phyloP scores from a whole-genome alignment of 2,888 invertebrate genomes.

The Yponomeuta malinellus region DNA sequence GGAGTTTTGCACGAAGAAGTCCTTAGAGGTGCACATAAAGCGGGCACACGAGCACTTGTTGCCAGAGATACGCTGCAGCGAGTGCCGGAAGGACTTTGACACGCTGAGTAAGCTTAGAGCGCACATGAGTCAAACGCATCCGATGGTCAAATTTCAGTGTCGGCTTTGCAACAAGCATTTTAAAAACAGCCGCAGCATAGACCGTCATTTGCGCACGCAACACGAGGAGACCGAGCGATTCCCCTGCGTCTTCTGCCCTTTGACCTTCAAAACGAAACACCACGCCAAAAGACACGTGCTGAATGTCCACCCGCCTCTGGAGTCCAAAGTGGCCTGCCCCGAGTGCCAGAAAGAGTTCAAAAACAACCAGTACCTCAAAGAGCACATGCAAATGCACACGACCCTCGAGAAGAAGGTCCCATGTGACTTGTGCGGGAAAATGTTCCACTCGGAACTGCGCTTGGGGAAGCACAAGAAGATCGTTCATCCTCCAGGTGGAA shows the following conservation, averaged over 20 bases:
- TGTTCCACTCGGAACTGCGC: constrained; percentile 58
- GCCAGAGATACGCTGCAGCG: constrained; percentile 58
- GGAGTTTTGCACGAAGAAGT: constrained; percentile 57
- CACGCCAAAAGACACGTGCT: constrained; percentile 66
- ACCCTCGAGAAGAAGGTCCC: constrained; percentile 54
- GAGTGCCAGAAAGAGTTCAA: constrained; percentile 67
- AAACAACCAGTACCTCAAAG: constrained; percentile 63
- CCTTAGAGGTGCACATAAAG: constrained; percentile 61
- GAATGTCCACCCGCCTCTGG: constrained; percentile 64
- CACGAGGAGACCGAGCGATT: constrained; percentile 56
- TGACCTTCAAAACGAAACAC: constrained; percentile 64
- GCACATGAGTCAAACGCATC: constrained; percentile 52
- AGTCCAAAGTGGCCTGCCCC: constrained; percentile 63
- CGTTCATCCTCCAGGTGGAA: constrained; percentile 54
- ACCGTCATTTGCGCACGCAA: constrained; percentile 56
- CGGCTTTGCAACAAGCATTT: constrained; percentile 57
- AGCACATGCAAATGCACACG: constrained; percentile 64
- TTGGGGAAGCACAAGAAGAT: constrained; percentile 66
- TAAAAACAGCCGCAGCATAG: constrained; percentile 56
- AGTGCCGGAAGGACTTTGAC: constrained; percentile 56
- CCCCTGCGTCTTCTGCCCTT: constrained; percentile 61
- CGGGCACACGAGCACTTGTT: constrained; percentile 55
- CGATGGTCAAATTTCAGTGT: constrained; percentile 57
- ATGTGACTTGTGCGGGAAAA: constrained; percentile 64
- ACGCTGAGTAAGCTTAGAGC: constrained; percentile 61